phyloP scores from a whole-genome alignment of 1,140 invertebrate species.

The Thaumetopoea pityocampa region DNA sequence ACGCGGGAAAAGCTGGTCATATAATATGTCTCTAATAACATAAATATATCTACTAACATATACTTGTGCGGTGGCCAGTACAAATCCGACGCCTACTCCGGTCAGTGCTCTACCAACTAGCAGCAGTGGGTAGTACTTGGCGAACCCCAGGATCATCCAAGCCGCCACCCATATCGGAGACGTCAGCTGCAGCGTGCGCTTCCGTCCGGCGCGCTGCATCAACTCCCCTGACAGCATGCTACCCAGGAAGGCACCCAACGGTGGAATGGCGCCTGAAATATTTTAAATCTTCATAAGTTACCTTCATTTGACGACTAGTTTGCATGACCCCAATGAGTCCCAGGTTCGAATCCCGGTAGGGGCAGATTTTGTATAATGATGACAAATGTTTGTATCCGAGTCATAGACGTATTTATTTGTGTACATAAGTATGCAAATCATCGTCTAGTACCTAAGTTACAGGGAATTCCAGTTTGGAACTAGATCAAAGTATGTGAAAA shows the following conservation, averaged over 20 bases:
- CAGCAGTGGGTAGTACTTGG: conserved; percentile 52
- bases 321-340: too few species aligned
- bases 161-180: conserved; percentile 74
- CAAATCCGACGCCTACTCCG: conserved; percentile 79
- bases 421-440: too few species aligned
- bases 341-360: too few species aligned
- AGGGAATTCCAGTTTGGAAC: too few species aligned
- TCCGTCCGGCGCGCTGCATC: conserved; percentile 70
- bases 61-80: conserved; percentile 78
- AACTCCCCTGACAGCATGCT: conserved; percentile 70
- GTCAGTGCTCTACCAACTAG: conserved; percentile 76
- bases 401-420: too few species aligned
- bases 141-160: conserved; percentile 75
- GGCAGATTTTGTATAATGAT: too few species aligned
- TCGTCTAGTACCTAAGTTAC: too few species aligned
- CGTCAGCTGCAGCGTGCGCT: conserved; percentile 60
- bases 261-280: conserved; percentile 73
- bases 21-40: too few species aligned
- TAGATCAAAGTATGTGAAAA: too few species aligned
- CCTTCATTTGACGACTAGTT: too few species aligned
- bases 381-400: too few species aligned
- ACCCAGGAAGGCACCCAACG: conserved; percentile 74
- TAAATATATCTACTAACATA: too few species aligned
- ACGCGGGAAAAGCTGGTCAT: conserved; percentile 7
- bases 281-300: neutral